A percentile compares a stretch with the other conserved stretches of the same genome.
Evolutionary conservation across 1,140 invertebrate species (phyloP).

Genomic region (Trichoplusia ni): DNA sequence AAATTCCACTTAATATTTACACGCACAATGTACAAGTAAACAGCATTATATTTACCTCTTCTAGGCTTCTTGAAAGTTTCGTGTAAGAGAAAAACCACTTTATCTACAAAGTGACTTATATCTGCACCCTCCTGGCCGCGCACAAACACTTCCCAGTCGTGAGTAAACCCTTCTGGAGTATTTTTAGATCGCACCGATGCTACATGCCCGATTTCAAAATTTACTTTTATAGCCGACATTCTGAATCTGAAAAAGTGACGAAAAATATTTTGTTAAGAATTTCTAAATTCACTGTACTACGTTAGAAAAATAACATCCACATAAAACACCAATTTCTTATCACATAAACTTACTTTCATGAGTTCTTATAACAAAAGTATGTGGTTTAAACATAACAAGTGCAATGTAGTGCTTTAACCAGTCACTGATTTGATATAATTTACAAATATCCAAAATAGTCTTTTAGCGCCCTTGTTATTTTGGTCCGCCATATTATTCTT

Average conservation of each 20-base stretch:
- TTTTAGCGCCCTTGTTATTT: slow-evolving; percentile 81
- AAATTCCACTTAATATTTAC: too few relatives aligned
- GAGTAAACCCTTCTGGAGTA: slow-evolving; percentile 95
- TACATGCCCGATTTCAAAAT: slow-evolving; percentile 95
- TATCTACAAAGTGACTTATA: slow-evolving; percentile 96
- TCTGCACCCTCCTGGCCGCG: slow-evolving; percentile 91
- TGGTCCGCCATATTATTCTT: slow-evolving; percentile 78
- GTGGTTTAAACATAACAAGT: slow-evolving; percentile 41
- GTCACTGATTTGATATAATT: slow-evolving; percentile 51
- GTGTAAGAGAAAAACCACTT: slow-evolving; percentile 96
- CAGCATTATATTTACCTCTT: slow-evolving; percentile 85
- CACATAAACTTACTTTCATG: slow-evolving; percentile 24
- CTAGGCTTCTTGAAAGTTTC: slow-evolving; percentile 95
- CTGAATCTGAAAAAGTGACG: slow-evolving; percentile 47
- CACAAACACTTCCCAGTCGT: slow-evolving; percentile 99
- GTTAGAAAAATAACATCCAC: slow-evolving; percentile 33
- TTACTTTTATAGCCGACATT: slow-evolving; percentile 90
- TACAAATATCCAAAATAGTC: slow-evolving; percentile 64
- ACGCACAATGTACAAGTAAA: too few relatives aligned
- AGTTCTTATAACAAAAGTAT: slow-evolving; percentile 17
- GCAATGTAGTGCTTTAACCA: slow-evolving; percentile 27
- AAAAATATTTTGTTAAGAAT: slow-evolving; percentile 26
- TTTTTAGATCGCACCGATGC: slow-evolving; percentile 89
- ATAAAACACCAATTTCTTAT: not conserved
- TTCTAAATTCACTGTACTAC: slow-evolving; percentile 32